Conservation (phyloP, 2,888 invertebrate genomes). For the Melieria omissa region DNA sequence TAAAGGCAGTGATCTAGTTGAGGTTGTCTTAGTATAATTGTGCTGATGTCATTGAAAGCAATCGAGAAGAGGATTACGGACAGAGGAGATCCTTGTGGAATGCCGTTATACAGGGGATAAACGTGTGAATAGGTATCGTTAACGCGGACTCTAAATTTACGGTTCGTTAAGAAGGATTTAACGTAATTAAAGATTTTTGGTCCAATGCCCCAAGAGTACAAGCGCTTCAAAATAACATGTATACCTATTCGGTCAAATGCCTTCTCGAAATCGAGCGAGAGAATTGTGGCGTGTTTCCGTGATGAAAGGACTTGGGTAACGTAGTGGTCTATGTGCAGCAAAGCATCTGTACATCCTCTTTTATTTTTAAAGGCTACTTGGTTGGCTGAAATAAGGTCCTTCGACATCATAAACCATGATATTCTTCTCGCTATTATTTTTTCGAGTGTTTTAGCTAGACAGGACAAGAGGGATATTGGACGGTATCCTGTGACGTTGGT, state of each 20-base stretch:
- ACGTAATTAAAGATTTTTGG: conserved; percentile 30
- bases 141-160: conserved; percentile 29
- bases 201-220: conserved; percentile 22
- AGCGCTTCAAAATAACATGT: conserved; percentile 21
- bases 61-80: conserved; percentile 38
- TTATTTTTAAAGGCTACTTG: conserved; percentile 26
- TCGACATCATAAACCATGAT: conserved; percentile 14
- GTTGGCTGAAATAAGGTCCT: conserved; percentile 10
- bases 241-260: conserved; percentile 13
- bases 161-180: conserved; percentile 30
- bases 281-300: conserved; percentile 23
- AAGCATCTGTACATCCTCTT: conserved; percentile 19
- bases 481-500: conserved; percentile 18
- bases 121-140: conserved; percentile 26
- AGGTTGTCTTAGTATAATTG: conserved; percentile 24
- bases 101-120: neutral
- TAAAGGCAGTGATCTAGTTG: conserved; percentile 29
- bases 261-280: conserved; percentile 21
- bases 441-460: conserved; percentile 15
- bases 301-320: conserved; percentile 26
- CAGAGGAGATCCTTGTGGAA: conserved; percentile 23
- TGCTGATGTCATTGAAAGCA: conserved; percentile 35
- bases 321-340: conserved; percentile 22
- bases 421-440: conserved; percentile 29
- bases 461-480: conserved; percentile 35